phyloP scores from a whole-genome alignment of 2,113 vertebrate species.

The Leptobrachium ailaonicum region DNA sequence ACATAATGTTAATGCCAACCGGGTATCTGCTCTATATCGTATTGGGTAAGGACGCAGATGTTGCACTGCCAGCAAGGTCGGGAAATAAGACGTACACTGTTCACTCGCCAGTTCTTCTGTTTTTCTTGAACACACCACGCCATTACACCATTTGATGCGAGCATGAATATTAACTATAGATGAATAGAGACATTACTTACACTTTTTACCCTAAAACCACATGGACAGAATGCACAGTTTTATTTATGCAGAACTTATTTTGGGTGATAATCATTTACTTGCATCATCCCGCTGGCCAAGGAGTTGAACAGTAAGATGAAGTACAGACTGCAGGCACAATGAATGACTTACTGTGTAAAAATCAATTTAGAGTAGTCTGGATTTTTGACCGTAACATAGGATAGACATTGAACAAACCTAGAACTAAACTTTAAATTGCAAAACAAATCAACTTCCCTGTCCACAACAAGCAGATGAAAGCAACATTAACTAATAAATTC shows the following conservation, averaged over 20 bases:
- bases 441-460: no score
- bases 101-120: conserved; percentile 1
- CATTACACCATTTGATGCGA: neutral
- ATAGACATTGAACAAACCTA: no score
- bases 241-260: neutral
- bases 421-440: no score
- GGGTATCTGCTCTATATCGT: neutral
- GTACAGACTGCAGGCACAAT: no score
- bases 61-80: conserved; percentile 1
- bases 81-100: neutral
- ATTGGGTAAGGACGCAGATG: neutral
- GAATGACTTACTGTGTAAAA: no score
- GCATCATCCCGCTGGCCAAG: no score
- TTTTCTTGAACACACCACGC: conserved; percentile 23
- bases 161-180: neutral
- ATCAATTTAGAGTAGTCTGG: no score
- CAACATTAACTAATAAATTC: no score
- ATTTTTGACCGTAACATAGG: no score
- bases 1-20: no score
- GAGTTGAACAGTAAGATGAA: no score
- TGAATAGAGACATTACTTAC: neutral
- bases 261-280: conserved; percentile 12
- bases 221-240: neutral
- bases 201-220: neutral
- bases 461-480: no score